A percentile compares a stretch with the other conserved stretches of the same genome.
Conservation (phyloP, 2,797 vertebrate species). For the Acipenser transmontanus region DNA sequence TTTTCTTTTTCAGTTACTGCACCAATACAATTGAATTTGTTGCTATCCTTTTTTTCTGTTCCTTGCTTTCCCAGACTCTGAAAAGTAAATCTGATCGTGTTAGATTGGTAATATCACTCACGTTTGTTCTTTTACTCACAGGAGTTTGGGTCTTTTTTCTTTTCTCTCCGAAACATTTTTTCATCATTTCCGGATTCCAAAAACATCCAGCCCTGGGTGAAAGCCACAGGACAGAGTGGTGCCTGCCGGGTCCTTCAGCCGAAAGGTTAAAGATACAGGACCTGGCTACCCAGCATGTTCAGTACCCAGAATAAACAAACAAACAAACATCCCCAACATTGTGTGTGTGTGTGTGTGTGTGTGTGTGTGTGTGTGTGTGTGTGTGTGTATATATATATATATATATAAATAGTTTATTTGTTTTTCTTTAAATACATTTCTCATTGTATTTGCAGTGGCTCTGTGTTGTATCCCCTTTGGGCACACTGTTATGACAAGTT, state of each 20-base stretch:
- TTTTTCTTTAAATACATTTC: too few relatives aligned
- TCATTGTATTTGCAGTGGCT: too few relatives aligned
- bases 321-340: too few relatives aligned
- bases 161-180: conserved; percentile 50
- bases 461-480: too few relatives aligned
- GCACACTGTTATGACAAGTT: too few relatives aligned
- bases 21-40: too few relatives aligned
- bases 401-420: too few relatives aligned
- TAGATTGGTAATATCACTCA: conserved; percentile 8
- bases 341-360: too few relatives aligned
- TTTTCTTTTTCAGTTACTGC: conserved; percentile 10
- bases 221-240: conserved; percentile 27
- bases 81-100: background rate
- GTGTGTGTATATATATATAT: too few relatives aligned
- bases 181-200: conserved; percentile 85
- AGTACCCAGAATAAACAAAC: conserved; percentile 56
- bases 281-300: background rate
- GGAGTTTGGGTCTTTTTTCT: conserved; percentile 25
- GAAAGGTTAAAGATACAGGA: background rate
- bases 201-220: conserved; percentile 44
- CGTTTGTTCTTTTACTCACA: conserved; percentile 30
- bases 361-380: too few relatives aligned
- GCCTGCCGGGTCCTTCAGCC: conserved; percentile 20
- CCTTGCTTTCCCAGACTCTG: too few relatives aligned
- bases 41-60: too few relatives aligned